A percentile compares a stretch with the other conserved stretches of the same genome.
phyloP scores from a whole-genome alignment of 2,113 vertebrate species.

The Osmerus mordax region DNA sequence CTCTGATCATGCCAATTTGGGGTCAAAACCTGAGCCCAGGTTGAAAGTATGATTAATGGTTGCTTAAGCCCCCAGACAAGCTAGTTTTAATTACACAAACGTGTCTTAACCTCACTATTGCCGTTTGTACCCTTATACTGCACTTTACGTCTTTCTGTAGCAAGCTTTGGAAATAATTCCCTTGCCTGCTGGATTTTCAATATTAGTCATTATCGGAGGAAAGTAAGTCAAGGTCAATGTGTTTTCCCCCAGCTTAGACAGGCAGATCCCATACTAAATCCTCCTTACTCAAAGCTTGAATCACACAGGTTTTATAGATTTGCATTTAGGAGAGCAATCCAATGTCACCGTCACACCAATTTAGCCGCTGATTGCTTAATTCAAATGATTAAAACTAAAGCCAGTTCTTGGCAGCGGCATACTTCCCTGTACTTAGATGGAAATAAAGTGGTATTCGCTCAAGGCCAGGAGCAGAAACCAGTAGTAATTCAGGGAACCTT shows the following conservation, averaged over 20 bases:
- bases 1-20: not conserved
- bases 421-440: slow-evolving; percentile 7
- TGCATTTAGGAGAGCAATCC: slow-evolving; percentile 36
- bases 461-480: not conserved
- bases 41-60: not conserved
- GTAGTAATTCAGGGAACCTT: too few relatives aligned
- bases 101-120: slow-evolving; percentile 8
- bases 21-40: not conserved
- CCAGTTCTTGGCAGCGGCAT: slow-evolving; percentile 30
- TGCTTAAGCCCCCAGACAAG: not conserved
- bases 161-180: not conserved
- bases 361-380: slow-evolving; percentile 56
- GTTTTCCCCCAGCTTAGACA: not conserved
- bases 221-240: not conserved
- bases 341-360: slow-evolving; percentile 62
- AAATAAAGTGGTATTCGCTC: slow-evolving; percentile 11
- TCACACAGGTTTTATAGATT: slow-evolving; percentile 44
- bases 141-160: not conserved
- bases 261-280: not conserved
- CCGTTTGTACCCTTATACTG: not conserved
- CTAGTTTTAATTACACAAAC: slow-evolving; percentile 9
- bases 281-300: slow-evolving; percentile 18
- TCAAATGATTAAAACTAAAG: slow-evolving; percentile 55
- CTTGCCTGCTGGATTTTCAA: not conserved
- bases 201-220: not conserved